phyloP scores from a whole-genome alignment of 30 jellyfish, hydroid and myxozoan genomes.

The Chrysaora quinquecirrha region DNA sequence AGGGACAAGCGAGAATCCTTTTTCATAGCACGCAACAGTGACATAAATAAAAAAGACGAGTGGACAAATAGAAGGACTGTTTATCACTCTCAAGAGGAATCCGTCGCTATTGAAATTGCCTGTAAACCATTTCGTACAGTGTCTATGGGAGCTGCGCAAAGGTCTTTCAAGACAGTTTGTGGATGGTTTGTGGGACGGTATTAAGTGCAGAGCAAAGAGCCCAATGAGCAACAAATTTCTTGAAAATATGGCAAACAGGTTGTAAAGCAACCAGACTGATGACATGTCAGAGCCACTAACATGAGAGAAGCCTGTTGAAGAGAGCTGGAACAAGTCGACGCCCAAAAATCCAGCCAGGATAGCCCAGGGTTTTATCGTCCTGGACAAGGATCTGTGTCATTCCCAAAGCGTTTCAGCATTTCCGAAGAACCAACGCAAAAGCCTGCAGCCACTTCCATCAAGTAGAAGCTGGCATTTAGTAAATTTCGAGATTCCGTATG shows the following conservation, averaged over 20 bases:
- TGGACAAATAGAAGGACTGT: constrained; percentile 15
- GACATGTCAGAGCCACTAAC: not conserved
- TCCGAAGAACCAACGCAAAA: too few species aligned
- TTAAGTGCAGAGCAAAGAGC: not conserved
- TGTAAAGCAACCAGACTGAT: not conserved
- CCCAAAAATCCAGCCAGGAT: not conserved
- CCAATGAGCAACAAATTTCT: not conserved
- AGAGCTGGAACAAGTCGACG: not conserved
- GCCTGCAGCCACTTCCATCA: too few species aligned
- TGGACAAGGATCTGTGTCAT: not conserved
- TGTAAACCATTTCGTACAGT: not conserved
- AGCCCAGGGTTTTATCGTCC: not conserved
- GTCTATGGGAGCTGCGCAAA: not conserved
- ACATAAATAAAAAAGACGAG: not conserved
- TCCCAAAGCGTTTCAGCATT: too few species aligned
- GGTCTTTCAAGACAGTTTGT: constrained; percentile 11
- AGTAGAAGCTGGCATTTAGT: not conserved
- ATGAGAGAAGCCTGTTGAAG: not conserved
- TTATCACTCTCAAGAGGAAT: not conserved
- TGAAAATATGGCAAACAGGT: not conserved
- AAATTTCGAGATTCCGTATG: constrained; percentile 2
- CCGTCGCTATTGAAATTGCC: not conserved
- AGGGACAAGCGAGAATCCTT: not conserved
- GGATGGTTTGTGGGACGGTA: constrained; percentile 19
- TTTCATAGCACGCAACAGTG: not conserved